Evolutionary conservation across 2,888 invertebrate genomes (phyloP).

Genomic region (Lypha dubia): DNA sequence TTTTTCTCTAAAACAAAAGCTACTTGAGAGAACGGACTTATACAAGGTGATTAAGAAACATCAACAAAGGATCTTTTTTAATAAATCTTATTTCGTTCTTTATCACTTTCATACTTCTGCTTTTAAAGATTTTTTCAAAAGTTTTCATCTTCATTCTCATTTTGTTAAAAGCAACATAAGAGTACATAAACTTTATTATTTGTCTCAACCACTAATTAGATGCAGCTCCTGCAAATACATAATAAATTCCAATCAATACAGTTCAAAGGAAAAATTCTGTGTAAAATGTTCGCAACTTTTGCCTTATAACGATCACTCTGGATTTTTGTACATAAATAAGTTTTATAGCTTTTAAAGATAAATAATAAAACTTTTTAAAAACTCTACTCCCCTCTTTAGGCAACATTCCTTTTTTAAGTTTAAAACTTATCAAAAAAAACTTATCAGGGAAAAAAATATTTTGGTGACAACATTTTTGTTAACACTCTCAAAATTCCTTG

Average conservation of each 20-base stretch:
- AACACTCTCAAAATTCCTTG: background rate
- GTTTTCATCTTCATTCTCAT: background rate
- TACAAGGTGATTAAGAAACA: slow-evolving; percentile 87
- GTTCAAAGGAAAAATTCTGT: too few relatives aligned
- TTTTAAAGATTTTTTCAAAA: background rate
- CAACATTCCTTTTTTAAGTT: background rate
- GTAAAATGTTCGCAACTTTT: too few relatives aligned
- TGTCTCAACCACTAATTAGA: too few relatives aligned
- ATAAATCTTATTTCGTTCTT: background rate
- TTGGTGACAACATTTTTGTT: background rate
- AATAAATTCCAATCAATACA: too few relatives aligned
- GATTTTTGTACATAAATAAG: too few relatives aligned
- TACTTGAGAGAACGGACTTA: slow-evolving; percentile 96
- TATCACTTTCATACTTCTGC: background rate
- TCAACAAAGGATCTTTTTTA: background rate
- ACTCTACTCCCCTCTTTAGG: background rate
- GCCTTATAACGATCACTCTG: too few relatives aligned
- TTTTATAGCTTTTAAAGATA: too few relatives aligned
- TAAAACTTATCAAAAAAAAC: too few relatives aligned
- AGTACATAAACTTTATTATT: too few relatives aligned
- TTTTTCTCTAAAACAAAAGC: slow-evolving; percentile 84
- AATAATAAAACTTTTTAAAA: background rate
- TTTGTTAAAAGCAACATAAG: too few relatives aligned
- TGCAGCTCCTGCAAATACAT: too few relatives aligned
- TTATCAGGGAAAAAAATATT: background rate